Evolutionary conservation across 2,113 vertebrate species (phyloP).

Genomic region (Caranx melampygus): DNA sequence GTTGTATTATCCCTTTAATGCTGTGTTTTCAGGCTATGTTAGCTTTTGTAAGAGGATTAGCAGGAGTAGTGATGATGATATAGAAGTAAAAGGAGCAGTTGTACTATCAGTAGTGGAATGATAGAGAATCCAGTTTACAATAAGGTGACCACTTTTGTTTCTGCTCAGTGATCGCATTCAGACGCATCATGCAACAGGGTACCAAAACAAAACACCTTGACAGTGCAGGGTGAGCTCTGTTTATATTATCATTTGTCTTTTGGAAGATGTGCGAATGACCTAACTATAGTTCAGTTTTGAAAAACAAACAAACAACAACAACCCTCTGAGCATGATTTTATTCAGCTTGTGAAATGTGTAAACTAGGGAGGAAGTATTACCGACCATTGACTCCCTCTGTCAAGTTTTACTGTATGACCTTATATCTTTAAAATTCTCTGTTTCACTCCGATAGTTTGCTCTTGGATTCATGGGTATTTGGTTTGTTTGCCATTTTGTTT

Average conservation of each 20-base stretch:
- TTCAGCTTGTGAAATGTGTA: conserved; percentile 22
- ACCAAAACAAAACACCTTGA: too few relatives aligned
- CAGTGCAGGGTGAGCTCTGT: not conserved
- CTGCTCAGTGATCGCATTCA: too few relatives aligned
- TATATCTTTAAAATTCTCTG: conserved; percentile 33
- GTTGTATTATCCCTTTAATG: not conserved
- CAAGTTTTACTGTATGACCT: conserved; percentile 8
- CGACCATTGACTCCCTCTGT: conserved; percentile 30
- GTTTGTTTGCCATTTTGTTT: conserved; percentile 47
- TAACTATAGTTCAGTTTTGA: not conserved
- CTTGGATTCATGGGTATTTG: conserved; percentile 49
- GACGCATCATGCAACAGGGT: too few relatives aligned
- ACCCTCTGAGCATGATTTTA: conserved; percentile 1
- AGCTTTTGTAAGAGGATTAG: not conserved
- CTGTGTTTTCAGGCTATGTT: not conserved
- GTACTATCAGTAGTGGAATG: not conserved
- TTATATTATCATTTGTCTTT: conserved; percentile 8
- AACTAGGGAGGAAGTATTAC: conserved; percentile 16
- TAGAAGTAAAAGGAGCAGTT: not conserved
- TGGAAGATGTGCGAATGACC: not conserved
- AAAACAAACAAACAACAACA: not conserved
- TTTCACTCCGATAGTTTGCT: conserved; percentile 46
- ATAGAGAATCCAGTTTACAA: too few relatives aligned
- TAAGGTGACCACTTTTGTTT: too few relatives aligned
- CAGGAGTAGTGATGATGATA: not conserved